A percentile compares a stretch with the other conserved stretches of the same genome.
These are phyloP conservation scores for Oxygymnocypris stewartii DNA, from an alignment of 2,113 vertebrate genomes.

Conservation along the genomic window DNA sequence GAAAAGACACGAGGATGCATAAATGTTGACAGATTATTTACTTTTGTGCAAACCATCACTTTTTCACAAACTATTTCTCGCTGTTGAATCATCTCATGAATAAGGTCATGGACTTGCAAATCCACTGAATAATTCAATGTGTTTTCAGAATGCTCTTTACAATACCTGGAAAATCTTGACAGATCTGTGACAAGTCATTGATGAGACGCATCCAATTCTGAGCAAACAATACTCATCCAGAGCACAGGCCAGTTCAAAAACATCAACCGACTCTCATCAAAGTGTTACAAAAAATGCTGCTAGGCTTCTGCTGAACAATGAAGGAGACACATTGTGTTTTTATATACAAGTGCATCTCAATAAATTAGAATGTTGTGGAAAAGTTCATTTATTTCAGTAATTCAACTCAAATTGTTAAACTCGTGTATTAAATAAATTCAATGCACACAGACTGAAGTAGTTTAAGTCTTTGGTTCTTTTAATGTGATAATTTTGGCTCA, in stretches of 20 bases:
- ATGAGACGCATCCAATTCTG: not conserved
- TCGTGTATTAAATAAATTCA: no score
- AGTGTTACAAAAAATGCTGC: not conserved
- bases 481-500: no score
- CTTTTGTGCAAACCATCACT: not conserved
- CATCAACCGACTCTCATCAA: not conserved
- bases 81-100: not conserved
- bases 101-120: not conserved
- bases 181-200: not conserved
- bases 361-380: no score
- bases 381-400: no score
- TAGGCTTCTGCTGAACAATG: not conserved
- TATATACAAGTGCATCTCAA: no score
- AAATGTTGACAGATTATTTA: not conserved
- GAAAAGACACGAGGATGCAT: not conserved
- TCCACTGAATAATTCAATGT: not conserved
- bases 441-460: no score
- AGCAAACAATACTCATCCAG: not conserved
- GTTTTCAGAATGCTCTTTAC: not conserved
- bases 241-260: not conserved
- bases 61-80: not conserved
- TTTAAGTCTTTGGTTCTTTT: no score
- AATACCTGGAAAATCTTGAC: not conserved
- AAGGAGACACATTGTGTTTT: not conserved
- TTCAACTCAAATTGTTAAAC: no score